Evolutionary conservation across 2,113 vertebrate species (phyloP).

Genomic region (Hemibagrus wyckioides): DNA sequence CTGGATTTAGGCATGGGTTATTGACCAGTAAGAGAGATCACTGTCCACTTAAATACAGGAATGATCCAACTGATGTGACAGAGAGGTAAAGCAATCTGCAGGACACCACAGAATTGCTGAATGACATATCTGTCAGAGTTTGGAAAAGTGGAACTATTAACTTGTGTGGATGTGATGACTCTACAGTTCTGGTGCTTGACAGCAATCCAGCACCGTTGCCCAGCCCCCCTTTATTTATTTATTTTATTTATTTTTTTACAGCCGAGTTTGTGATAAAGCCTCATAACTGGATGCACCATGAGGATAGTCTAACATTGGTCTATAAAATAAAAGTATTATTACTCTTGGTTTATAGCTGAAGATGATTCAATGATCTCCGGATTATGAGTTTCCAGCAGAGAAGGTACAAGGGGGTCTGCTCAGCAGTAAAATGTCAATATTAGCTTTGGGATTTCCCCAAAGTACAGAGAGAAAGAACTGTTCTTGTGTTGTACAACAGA

Average conservation of each 20-base stretch:
- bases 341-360: conserved; percentile 53
- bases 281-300: conserved; percentile 46
- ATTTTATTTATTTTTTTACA: conserved; percentile 2
- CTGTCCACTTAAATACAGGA: conserved; percentile 26
- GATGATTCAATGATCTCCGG: conserved; percentile 55
- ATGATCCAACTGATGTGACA: conserved; percentile 26
- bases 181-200: conserved; percentile 30
- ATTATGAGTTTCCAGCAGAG: conserved; percentile 51
- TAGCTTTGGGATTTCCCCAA: conserved; percentile 51
- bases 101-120: conserved; percentile 26
- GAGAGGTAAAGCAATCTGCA: conserved; percentile 2
- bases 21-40: conserved; percentile 40
- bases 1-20: conserved; percentile 29
- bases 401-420: conserved; percentile 41
- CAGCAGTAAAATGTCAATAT: conserved; percentile 59
- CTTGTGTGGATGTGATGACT: conserved; percentile 38
- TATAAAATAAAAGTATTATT: conserved; percentile 61
- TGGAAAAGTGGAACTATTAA: conserved; percentile 32
- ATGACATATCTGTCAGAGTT: conserved; percentile 29
- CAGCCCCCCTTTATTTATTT: neutral
- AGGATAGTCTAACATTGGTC: conserved; percentile 52
- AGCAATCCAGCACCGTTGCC: neutral
- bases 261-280: conserved; percentile 44
- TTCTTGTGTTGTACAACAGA: conserved; percentile 43
- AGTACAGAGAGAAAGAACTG: conserved; percentile 36